These are phyloP conservation scores for Allygus modestus DNA, from an alignment of 2,888 invertebrate genomes.

Conservation along the genomic window DNA sequence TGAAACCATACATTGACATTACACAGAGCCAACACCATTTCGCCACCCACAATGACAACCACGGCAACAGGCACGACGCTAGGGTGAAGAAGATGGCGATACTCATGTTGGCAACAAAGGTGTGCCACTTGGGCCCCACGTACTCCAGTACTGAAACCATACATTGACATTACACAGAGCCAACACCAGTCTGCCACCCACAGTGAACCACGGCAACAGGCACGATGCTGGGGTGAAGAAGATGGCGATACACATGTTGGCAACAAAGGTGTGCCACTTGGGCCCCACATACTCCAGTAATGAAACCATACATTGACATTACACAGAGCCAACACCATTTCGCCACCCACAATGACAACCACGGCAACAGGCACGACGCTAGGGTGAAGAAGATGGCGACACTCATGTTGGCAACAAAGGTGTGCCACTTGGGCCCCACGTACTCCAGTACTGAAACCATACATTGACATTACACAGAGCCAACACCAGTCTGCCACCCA, in stretches of 20 bases:
- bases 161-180: conserved; percentile 42
- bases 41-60: conserved; percentile 88
- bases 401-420: too few species aligned
- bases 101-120: conserved; percentile 94
- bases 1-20: conserved; percentile 75
- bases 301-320: conserved; percentile 74
- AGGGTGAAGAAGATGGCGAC: too few species aligned
- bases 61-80: conserved; percentile 88
- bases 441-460: too few species aligned
- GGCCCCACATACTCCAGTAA: conserved; percentile 93
- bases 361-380: too few species aligned
- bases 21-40: conserved; percentile 90
- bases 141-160: conserved; percentile 87
- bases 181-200: conserved; percentile 88
- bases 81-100: conserved; percentile 92
- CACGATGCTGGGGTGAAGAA: conserved; percentile 92
- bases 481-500: too few species aligned
- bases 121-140: conserved; percentile 93
- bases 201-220: conserved; percentile 90
- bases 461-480: too few species aligned
- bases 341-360: too few species aligned
- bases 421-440: too few species aligned
- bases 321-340: not conserved
- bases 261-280: conserved; percentile 93
- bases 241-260: conserved; percentile 93